Base-by-base conservation (phyloP, 1,140 invertebrate species). In the Aporrectodea caliginosa region DNA sequence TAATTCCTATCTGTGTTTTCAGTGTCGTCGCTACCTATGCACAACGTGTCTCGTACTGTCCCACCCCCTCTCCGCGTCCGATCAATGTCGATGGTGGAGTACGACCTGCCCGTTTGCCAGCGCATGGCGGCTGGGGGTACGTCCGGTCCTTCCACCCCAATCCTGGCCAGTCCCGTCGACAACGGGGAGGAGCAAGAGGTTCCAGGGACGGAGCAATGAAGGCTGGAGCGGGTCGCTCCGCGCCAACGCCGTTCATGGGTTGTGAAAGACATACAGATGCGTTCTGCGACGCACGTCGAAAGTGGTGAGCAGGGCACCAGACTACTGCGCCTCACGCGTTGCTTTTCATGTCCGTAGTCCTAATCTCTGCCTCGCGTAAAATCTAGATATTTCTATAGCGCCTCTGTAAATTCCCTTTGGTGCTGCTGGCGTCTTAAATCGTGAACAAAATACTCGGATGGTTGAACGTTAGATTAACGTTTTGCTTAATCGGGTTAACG, bases 71-170 rank as follows among this genome's bases (percentile, higher is more conserved):
- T 76, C 16, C 84, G 88, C 43, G 84, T 84, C 30, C 85, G 89
- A 73, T 88, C 88, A 78, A 88, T 89, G 86, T 90, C 89, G 70
- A 94, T 94, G 93, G 93, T 94, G 85, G 93, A 94, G 83, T 93
- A 93, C 85, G 93, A 93, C 87, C 92, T 91, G 82, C 93, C 93
- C 6, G 34, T 78, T 29, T 35, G 80, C 14, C 43, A 73, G 84
- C 86, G 22, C 86, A 86, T 79, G 82, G 83, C 79, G 85, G 85
- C 12, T 80, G 84, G 2, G 84, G 70, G 75, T n/a, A 43, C 35
- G 12, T 76, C 75, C 31, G 75, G 75, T 1, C 75, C 75, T 16
- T 58, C 75, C 12, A 35, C 75, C 16, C 75, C 75, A n/a, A 32
- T 76, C 35, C 33, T 76, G 75, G 75, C 75, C 27, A 76, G 75